A percentile compares a stretch with the other conserved stretches of the same genome.
These are phyloP conservation scores for Bradypus variegatus DNA, from an alignment of 2,797 vertebrate species.

Conservation along the genomic window DNA sequence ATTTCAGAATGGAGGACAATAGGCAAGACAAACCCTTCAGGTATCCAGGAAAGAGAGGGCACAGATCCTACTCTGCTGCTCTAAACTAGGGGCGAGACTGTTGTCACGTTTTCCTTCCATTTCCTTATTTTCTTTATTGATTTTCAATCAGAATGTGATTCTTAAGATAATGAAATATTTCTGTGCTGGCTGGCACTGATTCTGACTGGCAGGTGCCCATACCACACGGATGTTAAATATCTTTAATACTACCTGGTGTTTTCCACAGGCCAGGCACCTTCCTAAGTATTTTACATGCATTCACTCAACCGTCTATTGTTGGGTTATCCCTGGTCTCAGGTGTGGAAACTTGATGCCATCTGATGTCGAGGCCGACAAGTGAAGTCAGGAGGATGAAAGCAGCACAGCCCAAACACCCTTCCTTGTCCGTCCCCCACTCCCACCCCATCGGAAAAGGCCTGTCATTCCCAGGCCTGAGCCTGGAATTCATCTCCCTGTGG, in stretches of 20 bases:
- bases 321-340: neutral
- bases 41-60: neutral
- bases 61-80: neutral
- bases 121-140: neutral
- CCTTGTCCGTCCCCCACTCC: fast-evolving
- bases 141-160: neutral
- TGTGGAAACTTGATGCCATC: neutral
- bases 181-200: neutral
- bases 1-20: neutral
- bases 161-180: neutral
- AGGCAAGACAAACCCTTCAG: neutral
- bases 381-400: too few species aligned
- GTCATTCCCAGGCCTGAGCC: neutral
- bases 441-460: neutral
- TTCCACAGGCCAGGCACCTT: neutral
- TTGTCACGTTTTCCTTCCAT: fast-evolving
- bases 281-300: neutral
- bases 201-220: neutral
- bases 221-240: fast-evolving
- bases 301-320: neutral
- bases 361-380: fast-evolving
- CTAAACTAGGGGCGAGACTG: neutral
- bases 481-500: neutral
- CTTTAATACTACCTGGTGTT: neutral
- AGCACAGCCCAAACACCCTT: neutral